Conservation (phyloP, 2,888 invertebrate species). For the Caenorhabditis panamensis region DNA sequence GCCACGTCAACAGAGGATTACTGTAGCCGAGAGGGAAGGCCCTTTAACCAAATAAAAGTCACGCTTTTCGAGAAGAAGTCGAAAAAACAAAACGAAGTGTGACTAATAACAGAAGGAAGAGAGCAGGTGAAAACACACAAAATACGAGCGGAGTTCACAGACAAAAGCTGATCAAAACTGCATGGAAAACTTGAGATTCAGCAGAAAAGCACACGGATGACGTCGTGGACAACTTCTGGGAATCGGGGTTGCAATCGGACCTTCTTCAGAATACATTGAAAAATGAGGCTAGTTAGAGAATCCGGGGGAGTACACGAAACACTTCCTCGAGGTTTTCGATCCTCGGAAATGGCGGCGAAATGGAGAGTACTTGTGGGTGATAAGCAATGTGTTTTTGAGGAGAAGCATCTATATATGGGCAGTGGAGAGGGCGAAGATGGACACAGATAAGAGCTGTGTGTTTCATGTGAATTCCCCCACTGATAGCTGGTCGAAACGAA, state of each 20-base stretch:
- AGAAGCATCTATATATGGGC: constrained; percentile 32
- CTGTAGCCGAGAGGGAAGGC: constrained; percentile 8
- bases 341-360: constrained; percentile 21
- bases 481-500: background rate
- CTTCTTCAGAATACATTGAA: background rate
- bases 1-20: constrained; percentile 24
- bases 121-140: constrained; percentile 2
- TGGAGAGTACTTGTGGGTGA: constrained; percentile 9
- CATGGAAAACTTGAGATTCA: constrained; percentile 17
- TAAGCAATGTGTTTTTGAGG: constrained; percentile 29
- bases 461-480: constrained; percentile 16
- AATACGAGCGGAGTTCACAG: background rate
- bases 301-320: background rate
- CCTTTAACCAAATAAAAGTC: constrained; percentile 8
- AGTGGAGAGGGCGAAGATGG: constrained; percentile 2
- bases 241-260: constrained; percentile 6
- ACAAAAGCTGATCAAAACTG: constrained; percentile 39
- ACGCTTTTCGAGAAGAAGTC: constrained; percentile 3
- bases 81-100: constrained; percentile 10
- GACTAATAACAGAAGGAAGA: background rate
- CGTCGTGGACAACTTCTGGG: background rate
- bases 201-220: constrained; percentile 4
- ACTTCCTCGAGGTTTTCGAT: constrained; percentile 20
- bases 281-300: constrained; percentile 1
- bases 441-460: constrained; percentile 6